Evolutionary conservation across 2,797 vertebrate genomes (phyloP), one percentile per base, ranked within the genome.

Genomic region (Etheostoma perlongum): DNA sequence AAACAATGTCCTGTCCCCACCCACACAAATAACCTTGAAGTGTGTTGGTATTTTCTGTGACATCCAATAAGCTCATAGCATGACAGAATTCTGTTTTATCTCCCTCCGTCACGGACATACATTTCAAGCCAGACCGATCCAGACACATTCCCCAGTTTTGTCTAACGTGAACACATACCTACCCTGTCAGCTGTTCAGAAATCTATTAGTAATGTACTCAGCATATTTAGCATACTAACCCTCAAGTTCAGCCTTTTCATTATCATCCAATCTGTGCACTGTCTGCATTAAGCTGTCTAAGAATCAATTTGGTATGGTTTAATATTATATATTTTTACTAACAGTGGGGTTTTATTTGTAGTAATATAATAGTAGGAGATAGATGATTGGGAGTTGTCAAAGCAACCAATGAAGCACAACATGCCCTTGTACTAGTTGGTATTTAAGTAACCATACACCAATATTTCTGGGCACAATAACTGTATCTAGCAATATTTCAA

Each of bases 51-150:
- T 84, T 75, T 60, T 69, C 54, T 76, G 10, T 81, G 79, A 85
- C 63, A 30, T 88, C 71, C n/a, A 51, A 4, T 67, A 7, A 72
- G 58, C 25, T 78, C 40, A 21, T 82, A 21, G 30, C 73, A 0
- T 82, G 66, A 84, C 64, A 52, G 27, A 25, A 14, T 44, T 46
- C 57, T 13, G 58, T 61, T 70, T 86, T 65, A 85, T 84, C 85
- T 84, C 15, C 48, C 48, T 72, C 52, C 23, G 18, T 52, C 63
- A 57, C 51, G 61, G 67, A 65, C 2, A 6, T 49, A 40, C 36
- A 53, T 48, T 55, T 65, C 16, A 72, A 59, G 48, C 78, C 54
- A 70, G 23, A 15, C n/a, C 1, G 55, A 68, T 64, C 30, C 18
- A 27, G 33, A 79, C 54, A 67, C 79, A 79, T 83, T 89, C 83